phyloP scores from a whole-genome alignment of 2,113 vertebrate species.

The Myxocyprinus asiaticus region DNA sequence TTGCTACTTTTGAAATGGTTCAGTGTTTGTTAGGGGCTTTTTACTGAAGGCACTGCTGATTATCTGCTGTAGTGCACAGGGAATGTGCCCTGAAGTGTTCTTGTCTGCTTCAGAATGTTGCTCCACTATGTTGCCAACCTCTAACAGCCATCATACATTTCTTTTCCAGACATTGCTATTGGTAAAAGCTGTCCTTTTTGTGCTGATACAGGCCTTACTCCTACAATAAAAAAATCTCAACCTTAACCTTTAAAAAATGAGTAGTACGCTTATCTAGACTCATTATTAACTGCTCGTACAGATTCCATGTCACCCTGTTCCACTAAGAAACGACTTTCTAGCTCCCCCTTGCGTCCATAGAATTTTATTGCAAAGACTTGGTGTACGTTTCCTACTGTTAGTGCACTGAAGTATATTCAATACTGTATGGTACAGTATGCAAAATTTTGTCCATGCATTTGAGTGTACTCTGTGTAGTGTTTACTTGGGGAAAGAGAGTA shows the following conservation, averaged over 20 bases:
- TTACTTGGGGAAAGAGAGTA: no score
- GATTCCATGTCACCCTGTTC: no score
- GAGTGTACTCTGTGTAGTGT: not conserved
- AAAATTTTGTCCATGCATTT: not conserved
- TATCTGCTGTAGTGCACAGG: not conserved
- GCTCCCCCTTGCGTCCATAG: constrained; percentile 47
- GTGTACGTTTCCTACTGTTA: not conserved
- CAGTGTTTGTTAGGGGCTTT: not conserved
- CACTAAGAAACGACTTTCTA: not conserved
- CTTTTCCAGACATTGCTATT: not conserved
- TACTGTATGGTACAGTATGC: not conserved
- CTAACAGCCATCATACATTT: not conserved
- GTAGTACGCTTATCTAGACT: not conserved
- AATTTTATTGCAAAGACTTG: constrained; percentile 42
- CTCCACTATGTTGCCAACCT: not conserved
- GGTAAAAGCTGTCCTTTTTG: constrained; percentile 12
- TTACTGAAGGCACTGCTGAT: not conserved
- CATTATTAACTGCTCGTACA: not conserved
- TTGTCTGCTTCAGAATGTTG: constrained; percentile 7
- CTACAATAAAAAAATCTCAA: constrained; percentile 13
- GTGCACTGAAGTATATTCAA: no score
- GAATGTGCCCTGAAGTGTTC: constrained; percentile 8
- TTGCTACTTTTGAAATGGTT: not conserved
- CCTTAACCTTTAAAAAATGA: constrained; percentile 5
- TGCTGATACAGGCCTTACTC: not conserved